Conservation (phyloP, 1,140 invertebrate species). For the Nymphalis io region DNA sequence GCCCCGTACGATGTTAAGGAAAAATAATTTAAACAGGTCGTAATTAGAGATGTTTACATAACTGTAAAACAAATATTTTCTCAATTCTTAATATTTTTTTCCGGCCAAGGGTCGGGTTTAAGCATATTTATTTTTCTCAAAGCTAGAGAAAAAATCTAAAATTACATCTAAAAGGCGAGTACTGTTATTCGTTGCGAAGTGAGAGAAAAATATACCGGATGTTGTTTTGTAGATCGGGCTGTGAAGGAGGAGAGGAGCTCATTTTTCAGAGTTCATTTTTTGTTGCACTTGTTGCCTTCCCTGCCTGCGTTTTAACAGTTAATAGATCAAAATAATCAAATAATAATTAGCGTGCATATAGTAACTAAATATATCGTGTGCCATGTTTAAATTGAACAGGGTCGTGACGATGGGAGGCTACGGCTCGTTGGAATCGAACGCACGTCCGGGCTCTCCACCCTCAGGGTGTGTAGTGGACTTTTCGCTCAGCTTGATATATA, state of each 20-base stretch:
- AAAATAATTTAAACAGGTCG: constrained; percentile 79
- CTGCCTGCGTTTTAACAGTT: not conserved
- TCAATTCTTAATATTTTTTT: constrained; percentile 76
- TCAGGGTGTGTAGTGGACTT: constrained; percentile 73
- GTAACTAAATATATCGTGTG: constrained; percentile 57
- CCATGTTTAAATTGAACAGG: constrained; percentile 67
- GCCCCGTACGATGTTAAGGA: constrained; percentile 64
- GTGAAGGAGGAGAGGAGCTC: no score
- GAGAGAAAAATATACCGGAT: not conserved
- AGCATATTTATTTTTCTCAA: constrained; percentile 76
- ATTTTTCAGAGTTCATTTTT: no score
- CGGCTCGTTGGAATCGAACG: constrained; percentile 75
- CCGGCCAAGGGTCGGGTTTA: constrained; percentile 67
- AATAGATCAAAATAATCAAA: constrained; percentile 23
- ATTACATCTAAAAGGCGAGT: constrained; percentile 57
- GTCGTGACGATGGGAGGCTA: constrained; percentile 62
- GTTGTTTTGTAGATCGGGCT: no score
- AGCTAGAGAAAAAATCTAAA: constrained; percentile 63
- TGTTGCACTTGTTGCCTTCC: no score
- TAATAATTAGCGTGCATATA: constrained; percentile 36
- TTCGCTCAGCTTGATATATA: constrained; percentile 75
- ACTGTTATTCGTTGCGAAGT: not conserved
- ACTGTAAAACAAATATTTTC: constrained; percentile 79
- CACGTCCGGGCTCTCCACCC: constrained; percentile 68
- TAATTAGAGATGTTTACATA: constrained; percentile 80